Evolutionary conservation across 2,888 invertebrate genomes (phyloP).

Genomic region (Allygus modestus): DNA sequence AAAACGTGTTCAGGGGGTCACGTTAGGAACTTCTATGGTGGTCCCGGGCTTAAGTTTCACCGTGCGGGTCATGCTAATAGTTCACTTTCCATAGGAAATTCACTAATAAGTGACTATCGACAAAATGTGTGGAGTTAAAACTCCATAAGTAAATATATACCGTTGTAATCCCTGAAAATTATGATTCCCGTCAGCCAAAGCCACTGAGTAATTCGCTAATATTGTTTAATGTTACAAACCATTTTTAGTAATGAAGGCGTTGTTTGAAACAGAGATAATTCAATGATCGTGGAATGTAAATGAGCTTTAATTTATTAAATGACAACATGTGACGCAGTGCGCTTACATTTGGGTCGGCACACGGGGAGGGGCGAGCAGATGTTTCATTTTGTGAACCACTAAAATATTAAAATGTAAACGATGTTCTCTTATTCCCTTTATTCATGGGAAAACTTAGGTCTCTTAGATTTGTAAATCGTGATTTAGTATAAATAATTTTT

Average conservation of each 20-base stretch:
- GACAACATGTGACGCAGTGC: conserved; percentile 47
- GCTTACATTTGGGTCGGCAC: not conserved
- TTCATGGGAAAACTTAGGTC: not conserved
- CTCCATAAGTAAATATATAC: too few species aligned
- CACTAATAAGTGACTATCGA: too few species aligned
- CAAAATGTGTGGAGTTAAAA: too few species aligned
- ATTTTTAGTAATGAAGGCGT: conserved; percentile 44
- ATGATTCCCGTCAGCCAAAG: not conserved
- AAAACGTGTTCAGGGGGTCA: too few species aligned
- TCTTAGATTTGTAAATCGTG: not conserved
- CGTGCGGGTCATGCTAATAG: too few species aligned
- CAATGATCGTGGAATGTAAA: conserved; percentile 40
- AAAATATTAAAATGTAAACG: conserved; percentile 27
- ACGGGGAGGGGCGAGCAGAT: conserved; percentile 15
- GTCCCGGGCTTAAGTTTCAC: too few species aligned
- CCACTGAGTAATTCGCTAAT: conserved; percentile 4
- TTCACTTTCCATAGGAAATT: too few species aligned
- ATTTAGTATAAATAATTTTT: too few species aligned
- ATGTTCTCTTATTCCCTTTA: not conserved
- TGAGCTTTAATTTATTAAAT: conserved; percentile 43
- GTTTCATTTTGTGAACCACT: conserved; percentile 40
- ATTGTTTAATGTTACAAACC: conserved; percentile 26
- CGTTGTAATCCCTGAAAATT: not conserved
- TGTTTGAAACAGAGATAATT: conserved; percentile 34
- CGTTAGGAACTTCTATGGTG: too few species aligned